Base-by-base conservation (phyloP, 2,888 invertebrate species). In the Physocephala rufipes region DNA sequence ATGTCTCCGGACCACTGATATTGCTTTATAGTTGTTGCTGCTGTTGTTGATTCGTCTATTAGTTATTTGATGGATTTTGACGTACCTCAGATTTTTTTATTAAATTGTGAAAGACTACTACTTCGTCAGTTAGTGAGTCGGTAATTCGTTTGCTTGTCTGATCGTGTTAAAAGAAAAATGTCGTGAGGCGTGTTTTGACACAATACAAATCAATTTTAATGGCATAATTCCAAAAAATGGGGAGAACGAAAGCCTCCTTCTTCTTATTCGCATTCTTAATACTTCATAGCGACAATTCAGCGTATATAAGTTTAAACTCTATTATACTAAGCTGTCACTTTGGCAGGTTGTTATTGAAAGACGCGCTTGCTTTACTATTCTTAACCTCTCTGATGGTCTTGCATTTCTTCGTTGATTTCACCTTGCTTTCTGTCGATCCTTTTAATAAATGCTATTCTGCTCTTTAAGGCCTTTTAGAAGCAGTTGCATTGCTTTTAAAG, bases 241-340 rank as follows among this genome's bases (percentile, higher is more conserved):
- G 19, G 26, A 24, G 26, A 7, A 21, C 1, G 15, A 55, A 55
- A 2, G 4, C n/a, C n/a, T 7, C 36, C 58, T 15, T 63, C 49
- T 26, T 26, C 28, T 36, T 36, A 4, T 36, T 49, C 51, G 51
- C 51, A 65, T 12, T 51, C 30, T 24, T 16, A 51, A 51, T 13
- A 21, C 16, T 49, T n/a, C n/a, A n/a, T n/a, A n/a, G n/a, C n/a
- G n/a, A n/a, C n/a, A n/a, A n/a, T n/a, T n/a, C n/a, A n/a, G n/a
- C n/a, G n/a, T n/a, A n/a, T n/a, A 9, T 28, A 28, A 28, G 65
- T 28, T n/a, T 26, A 28, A 49, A 26, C 19, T 24, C 19, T 43
- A 62, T 21, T 45, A 65, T 28, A 26, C 28, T 65, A 16, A 65
- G 65, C 67, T 67, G 67, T 58, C 67, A 67, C 58, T 67, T 47